Base-by-base conservation (phyloP, 2,888 invertebrate species). In the Cosmopolites sordidus region DNA sequence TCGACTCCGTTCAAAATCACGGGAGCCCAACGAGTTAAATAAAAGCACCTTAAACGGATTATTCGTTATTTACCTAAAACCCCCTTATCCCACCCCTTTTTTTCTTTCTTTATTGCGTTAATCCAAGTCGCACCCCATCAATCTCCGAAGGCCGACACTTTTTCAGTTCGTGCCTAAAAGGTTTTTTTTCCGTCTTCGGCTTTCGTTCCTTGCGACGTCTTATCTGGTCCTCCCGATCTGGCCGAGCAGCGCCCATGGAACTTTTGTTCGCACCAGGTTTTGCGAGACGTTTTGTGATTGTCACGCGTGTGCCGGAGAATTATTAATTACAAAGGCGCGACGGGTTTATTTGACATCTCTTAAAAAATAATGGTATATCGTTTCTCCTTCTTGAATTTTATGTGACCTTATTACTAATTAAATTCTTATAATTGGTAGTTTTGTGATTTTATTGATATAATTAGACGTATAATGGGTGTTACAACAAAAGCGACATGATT, bases 211-310 rank as follows among this genome's bases (percentile, higher is more conserved):
- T 22, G 22, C 22, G 4, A 8, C 8, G 3, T 33, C 17, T 30
- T 45, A 51, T 51, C 46, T 41, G 14, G 41, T 16, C 12, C 37
- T 14, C 33, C 39, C 12, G 30, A 51, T 51, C 46, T 16, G 16
- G 16, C 30, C 17, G 46, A 11, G 43, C 22, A 16, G 27, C 18
- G 22, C 18, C 46, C 22, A 18, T 39, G 18, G 46, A 30, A 46
- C 48, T 39, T 43, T 47, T 52, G 52, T 52, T 52, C 47, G 38
- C 43, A 42, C 51, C 49, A 33, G 33, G 49, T 43, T 37, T 37
- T 37, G 43, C 16, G 29, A 37, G 43, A 43, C 49, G 43, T 49
- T 43, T 43, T 49, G 49, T 49, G 43, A 38, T 49, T 43, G 43
- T 49, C 49, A 49, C 49, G 49, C 49, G 49, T 22, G 22, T 22